Evolutionary conservation across 1,140 invertebrate species (phyloP).

Genomic region (Aplysia californica): DNA sequence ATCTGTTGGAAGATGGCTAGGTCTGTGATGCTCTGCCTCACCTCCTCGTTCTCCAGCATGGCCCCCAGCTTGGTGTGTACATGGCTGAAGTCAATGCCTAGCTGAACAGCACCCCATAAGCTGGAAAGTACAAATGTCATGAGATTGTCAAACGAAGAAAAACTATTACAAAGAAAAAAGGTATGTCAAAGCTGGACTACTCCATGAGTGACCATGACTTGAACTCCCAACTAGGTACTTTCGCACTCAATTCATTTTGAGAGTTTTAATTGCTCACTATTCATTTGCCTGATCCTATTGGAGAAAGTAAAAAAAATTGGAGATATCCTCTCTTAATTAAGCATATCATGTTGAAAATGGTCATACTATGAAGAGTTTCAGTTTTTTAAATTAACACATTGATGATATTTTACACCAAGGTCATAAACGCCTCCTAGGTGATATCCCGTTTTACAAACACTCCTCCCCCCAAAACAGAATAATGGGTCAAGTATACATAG

Average conservation of each 20-base stretch:
- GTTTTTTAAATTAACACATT: too few species aligned
- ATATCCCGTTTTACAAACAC: too few species aligned
- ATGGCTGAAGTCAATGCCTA: slow-evolving; percentile 55
- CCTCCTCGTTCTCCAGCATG: slow-evolving; percentile 44
- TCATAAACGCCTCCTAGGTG: too few species aligned
- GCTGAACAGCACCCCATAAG: slow-evolving; percentile 60
- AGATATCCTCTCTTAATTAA: too few species aligned
- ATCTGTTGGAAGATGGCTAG: slow-evolving; percentile 57
- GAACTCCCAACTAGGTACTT: not conserved
- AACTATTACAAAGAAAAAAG: too few species aligned
- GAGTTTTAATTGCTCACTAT: not conserved
- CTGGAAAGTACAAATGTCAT: slow-evolving; percentile 49
- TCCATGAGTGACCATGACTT: too few species aligned
- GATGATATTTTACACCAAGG: too few species aligned
- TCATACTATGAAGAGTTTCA: too few species aligned
- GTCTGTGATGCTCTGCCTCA: slow-evolving; percentile 56
- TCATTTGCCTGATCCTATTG: not conserved
- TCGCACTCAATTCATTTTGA: not conserved
- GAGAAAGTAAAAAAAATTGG: not conserved
- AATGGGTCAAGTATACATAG: not conserved
- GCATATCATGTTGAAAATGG: too few species aligned
- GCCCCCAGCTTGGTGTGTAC: slow-evolving; percentile 50
- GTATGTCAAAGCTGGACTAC: too few species aligned
- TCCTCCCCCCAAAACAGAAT: too few species aligned
- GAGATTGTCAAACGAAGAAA: too few species aligned